Percentiles rank a stretch among this genome's conserved stretches.
Evolutionary conservation across 2,113 vertebrate species (phyloP).

Genomic region (Tragelaphus strepsiceros): DNA sequence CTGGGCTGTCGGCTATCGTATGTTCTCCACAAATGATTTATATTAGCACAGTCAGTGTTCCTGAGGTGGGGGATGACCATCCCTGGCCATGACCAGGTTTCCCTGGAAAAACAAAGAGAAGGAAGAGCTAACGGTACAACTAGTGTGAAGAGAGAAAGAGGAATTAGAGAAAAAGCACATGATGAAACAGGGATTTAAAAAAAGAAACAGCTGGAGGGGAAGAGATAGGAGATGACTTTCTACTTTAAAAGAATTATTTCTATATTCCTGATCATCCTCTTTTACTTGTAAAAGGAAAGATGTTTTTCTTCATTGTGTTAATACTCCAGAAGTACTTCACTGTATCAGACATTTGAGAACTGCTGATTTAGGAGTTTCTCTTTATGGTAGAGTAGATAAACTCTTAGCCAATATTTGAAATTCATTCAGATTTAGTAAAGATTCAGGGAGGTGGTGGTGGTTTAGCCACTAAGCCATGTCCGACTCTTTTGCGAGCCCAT

Average conservation of each 20-base stretch:
- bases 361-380: neutral
- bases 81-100: neutral
- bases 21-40: conserved; percentile 35
- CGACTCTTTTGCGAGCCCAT: neutral
- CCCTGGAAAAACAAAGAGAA: neutral
- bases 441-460: neutral
- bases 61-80: neutral
- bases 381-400: neutral
- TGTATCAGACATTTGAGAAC: neutral
- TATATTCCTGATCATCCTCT: neutral
- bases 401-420: conserved; percentile 1
- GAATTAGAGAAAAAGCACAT: neutral
- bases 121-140: neutral
- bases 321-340: neutral
- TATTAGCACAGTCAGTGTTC: neutral
- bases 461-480: neutral
- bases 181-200: neutral
- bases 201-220: neutral
- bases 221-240: neutral
- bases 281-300: neutral
- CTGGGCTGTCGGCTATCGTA: neutral
- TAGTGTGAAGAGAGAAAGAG: neutral
- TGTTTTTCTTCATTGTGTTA: conserved; percentile 19
- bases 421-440: neutral
- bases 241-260: neutral